Conservation (phyloP, 2,888 invertebrate species). For the Epiblema foenella region DNA sequence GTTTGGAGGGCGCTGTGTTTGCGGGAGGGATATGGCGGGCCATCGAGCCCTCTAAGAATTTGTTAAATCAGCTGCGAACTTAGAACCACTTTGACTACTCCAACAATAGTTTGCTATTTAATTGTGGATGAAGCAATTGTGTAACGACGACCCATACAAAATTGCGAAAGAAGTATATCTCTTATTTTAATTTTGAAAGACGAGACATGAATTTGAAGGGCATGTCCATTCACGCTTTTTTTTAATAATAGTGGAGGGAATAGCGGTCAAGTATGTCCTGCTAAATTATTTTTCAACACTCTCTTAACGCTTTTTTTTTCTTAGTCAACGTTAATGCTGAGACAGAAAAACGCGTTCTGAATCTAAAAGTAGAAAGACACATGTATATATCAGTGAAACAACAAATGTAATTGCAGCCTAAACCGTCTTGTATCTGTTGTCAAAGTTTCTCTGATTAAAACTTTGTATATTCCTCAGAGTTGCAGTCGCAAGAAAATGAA, state of each 20-base stretch:
- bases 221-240: no score
- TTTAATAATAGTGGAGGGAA: not conserved
- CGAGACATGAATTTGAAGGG: no score
- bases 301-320: not conserved
- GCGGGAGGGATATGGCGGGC: conserved; percentile 50
- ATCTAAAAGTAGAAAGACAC: not conserved
- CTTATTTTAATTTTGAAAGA: no score
- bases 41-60: conserved; percentile 39
- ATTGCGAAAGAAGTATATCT: no score
- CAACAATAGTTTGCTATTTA: conserved; percentile 6
- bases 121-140: conserved; percentile 3
- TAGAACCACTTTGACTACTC: conserved; percentile 24
- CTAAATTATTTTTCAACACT: not conserved
- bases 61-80: conserved; percentile 46
- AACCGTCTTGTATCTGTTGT: conserved; percentile 9
- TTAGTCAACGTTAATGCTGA: no score
- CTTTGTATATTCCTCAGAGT: conserved; percentile 21
- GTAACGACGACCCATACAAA: not conserved
- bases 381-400: not conserved
- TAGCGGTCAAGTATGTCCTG: not conserved
- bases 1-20: conserved; percentile 56
- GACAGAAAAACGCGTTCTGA: no score
- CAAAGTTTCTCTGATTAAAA: conserved; percentile 16
- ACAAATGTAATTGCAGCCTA: not conserved
- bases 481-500: conserved; percentile 28